Evolutionary conservation across 2,888 invertebrate species (phyloP), one percentile per base, ranked within the genome.

Genomic region (Rotaria macrura): DNA sequence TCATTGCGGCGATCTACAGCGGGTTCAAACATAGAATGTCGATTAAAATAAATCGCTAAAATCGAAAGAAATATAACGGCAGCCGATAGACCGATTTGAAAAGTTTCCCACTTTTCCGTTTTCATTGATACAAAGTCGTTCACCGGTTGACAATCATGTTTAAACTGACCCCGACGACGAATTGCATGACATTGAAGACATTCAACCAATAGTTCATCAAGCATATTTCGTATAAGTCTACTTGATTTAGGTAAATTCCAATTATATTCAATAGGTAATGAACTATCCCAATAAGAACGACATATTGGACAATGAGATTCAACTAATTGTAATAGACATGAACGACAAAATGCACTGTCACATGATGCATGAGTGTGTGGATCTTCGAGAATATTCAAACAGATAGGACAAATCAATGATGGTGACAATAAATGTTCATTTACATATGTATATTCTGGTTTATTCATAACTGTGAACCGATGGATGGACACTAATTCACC

Each of bases 261-360:
- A 34, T 65, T 65, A 34, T 38, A 65, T 17, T 65, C 65, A 65
- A 65, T 65, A 65, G 17, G 20, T n/a, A 79, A 14, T 40, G 4
- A 25, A n/a, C 43, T 25, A n/a, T 43, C 34, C 43, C 23, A 79
- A 79, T 43, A 7, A 25, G 17, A 43, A 25, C 79, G 79, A 43
- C 79, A 79, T 40, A 79, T 79, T 12, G 79, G 79, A 79, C 79
- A 79, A 4, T 34, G 5, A 34, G 65, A 5, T 25, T 43, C 43
- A 2, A 43, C 10, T n/a, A 79, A 43, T n/a, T 79, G 38, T 43
- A n/a, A 2, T 10, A 79, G 10, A 43, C 79, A 79, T 79, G 40
- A 40, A 5, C n/a, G 43, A 79, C 79, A 79, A 43, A 79, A 79
- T 40, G 79, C 79, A 79, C 79, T 79, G 43, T 79, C 79, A 79